Evolutionary conservation across 2,888 invertebrate genomes (phyloP), one percentile per base, ranked within the genome.

Genomic region (Oscheius myriophilus): DNA sequence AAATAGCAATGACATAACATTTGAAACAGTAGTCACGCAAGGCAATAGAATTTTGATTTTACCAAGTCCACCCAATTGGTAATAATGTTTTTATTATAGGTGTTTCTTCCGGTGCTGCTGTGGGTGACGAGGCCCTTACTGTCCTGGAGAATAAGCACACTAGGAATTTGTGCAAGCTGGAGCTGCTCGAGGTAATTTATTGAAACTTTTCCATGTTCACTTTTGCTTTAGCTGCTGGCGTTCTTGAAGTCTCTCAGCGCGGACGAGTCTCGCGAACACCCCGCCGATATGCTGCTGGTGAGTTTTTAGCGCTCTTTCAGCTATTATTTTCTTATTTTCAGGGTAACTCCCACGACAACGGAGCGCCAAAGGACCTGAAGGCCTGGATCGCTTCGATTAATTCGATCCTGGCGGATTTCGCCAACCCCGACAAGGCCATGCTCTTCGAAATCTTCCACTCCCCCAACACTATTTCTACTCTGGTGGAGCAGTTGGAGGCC

Each of bases 51-150:
- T n/a, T n/a, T n/a, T n/a, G n/a, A n/a, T n/a, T n/a, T n/a, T n/a
- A n/a, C n/a, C n/a, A n/a, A n/a, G n/a, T n/a, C n/a, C n/a, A n/a
- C n/a, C n/a, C n/a, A n/a, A n/a, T n/a, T n/a, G n/a, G 21, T 25
- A 52, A 4, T 21, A n/a, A 11, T n/a, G 18, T 23, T 18, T 52
- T 7, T 52, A 7, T 54, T 54, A 12, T 9, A 26, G 49, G 16
- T 9, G 46, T 7, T 14, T 49, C 49, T 49, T 26, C 46, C 21
- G 33, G 49, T 46, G 61, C 49, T n/a, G 61, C 61, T 26, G 61
- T 61, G 12, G 61, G 61, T n/a, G 49, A 61, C 14, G 61, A 61
- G 49, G 61, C 61, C 33, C 12, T 61, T 11, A n/a, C 49, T 11
- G 49, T 61, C 25, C 49, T 61, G 4, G 49, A 61, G 26, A 61